These are phyloP conservation scores for Sylvicola fuscatus DNA, from an alignment of 2,888 invertebrate genomes.

Conservation along the genomic window DNA sequence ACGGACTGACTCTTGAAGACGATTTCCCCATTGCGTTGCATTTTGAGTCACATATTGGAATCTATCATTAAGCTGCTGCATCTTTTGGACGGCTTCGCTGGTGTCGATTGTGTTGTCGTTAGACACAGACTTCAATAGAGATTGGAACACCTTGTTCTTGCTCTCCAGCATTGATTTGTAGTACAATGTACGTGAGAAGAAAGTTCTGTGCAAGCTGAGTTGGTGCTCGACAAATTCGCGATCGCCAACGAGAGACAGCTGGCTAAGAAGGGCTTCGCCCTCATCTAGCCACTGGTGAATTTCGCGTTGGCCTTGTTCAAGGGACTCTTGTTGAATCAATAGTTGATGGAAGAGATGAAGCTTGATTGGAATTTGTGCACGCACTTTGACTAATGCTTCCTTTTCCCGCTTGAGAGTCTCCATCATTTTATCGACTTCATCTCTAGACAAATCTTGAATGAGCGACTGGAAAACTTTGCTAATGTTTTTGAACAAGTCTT, in stretches of 20 bases:
- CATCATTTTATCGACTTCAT: slow-evolving; percentile 84
- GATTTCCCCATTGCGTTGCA: slow-evolving; percentile 56
- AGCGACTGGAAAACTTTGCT: slow-evolving; percentile 83
- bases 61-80: slow-evolving; percentile 64
- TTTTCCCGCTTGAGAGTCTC: slow-evolving; percentile 69
- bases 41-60: slow-evolving; percentile 59
- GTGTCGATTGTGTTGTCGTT: slow-evolving; percentile 55
- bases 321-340: slow-evolving; percentile 70
- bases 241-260: slow-evolving; percentile 35
- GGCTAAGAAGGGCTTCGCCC: slow-evolving; percentile 52
- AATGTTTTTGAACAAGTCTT: slow-evolving; percentile 73
- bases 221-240: slow-evolving; percentile 54
- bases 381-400: slow-evolving; percentile 64
- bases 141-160: slow-evolving; percentile 83
- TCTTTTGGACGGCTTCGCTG: slow-evolving; percentile 42
- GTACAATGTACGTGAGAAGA: slow-evolving; percentile 75
- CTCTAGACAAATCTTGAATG: slow-evolving; percentile 73
- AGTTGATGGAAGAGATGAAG: slow-evolving; percentile 66
- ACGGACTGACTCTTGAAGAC: slow-evolving; percentile 54
- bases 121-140: slow-evolving; percentile 60
- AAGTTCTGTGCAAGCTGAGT: slow-evolving; percentile 62
- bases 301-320: slow-evolving; percentile 73
- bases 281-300: slow-evolving; percentile 70
- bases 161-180: slow-evolving; percentile 88
- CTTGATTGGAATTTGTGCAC: slow-evolving; percentile 64